Evolutionary conservation across 2,888 invertebrate genomes (phyloP).

Genomic region (Stenoptilia bipunctidactyla): DNA sequence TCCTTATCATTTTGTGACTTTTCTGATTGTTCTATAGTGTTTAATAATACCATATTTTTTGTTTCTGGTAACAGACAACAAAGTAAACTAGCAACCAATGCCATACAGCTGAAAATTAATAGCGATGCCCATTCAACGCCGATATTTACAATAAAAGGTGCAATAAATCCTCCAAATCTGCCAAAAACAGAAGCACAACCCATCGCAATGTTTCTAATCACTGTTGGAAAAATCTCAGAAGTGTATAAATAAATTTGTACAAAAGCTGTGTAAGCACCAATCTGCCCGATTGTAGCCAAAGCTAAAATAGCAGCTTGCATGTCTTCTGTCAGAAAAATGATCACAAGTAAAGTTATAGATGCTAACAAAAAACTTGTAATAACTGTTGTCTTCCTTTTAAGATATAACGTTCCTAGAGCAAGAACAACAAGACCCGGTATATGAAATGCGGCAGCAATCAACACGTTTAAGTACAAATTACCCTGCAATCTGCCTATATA

Average conservation of each 20-base stretch:
- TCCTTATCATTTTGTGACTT: constrained; percentile 3
- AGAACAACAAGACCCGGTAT: constrained; percentile 36
- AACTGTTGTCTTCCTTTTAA: constrained; percentile 39
- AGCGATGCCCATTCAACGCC: constrained; percentile 49
- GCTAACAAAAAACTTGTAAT: constrained; percentile 35
- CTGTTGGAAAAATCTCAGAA: constrained; percentile 85
- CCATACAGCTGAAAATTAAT: constrained; percentile 39
- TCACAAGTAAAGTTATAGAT: constrained; percentile 37
- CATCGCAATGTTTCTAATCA: constrained; percentile 82
- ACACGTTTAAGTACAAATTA: constrained; percentile 26
- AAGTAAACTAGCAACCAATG: constrained; percentile 38
- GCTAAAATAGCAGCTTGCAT: constrained; percentile 65
- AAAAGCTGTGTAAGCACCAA: constrained; percentile 79
- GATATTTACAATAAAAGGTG: constrained; percentile 76
- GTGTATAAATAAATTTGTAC: constrained; percentile 78
- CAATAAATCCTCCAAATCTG: constrained; percentile 76
- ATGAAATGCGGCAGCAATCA: not conserved
- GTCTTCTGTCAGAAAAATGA: constrained; percentile 38
- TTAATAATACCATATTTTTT: constrained; percentile 38
- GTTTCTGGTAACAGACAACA: constrained; percentile 53
- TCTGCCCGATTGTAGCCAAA: constrained; percentile 79
- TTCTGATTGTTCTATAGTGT: constrained; percentile 48
- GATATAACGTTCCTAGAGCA: constrained; percentile 34
- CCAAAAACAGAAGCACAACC: constrained; percentile 80
- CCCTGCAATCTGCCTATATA: constrained; percentile 77